These are phyloP conservation scores for Tetragnatha versicolor DNA, from an alignment of 1,140 invertebrate genomes.

Conservation along the genomic window DNA sequence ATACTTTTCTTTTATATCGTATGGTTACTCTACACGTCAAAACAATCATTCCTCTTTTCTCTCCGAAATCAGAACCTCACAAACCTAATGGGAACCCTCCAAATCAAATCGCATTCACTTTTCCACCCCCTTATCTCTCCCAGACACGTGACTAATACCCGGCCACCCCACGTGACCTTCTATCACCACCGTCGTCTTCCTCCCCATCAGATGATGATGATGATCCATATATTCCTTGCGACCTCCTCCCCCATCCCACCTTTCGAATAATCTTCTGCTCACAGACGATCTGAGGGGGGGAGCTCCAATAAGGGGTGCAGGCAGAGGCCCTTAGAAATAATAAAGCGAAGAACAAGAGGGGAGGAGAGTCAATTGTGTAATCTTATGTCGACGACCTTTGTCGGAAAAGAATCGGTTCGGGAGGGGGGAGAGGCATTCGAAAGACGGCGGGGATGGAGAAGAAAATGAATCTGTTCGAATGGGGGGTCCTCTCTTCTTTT, in stretches of 20 bases:
- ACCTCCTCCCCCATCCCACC: too few species aligned
- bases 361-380: neutral
- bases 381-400: slow-evolving; percentile 10
- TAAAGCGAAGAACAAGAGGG: neutral
- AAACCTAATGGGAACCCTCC: too few species aligned
- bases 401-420: neutral
- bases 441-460: too few species aligned
- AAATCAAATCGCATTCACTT: neutral
- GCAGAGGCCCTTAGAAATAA: neutral
- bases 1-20: too few species aligned
- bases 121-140: neutral
- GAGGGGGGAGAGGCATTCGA: neutral
- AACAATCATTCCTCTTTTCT: too few species aligned
- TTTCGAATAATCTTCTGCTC: neutral
- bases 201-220: too few species aligned
- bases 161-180: slow-evolving; percentile 1
- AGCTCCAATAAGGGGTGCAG: neutral
- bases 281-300: neutral
- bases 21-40: too few species aligned
- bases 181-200: slow-evolving; percentile 3
- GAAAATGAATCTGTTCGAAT: too few species aligned
- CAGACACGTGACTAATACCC: slow-evolving; percentile 9
- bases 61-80: too few species aligned
- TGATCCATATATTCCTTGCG: slow-evolving; percentile 9
- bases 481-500: too few species aligned